Conservation (phyloP, 2,797 vertebrate genomes). For the Alca torda region DNA sequence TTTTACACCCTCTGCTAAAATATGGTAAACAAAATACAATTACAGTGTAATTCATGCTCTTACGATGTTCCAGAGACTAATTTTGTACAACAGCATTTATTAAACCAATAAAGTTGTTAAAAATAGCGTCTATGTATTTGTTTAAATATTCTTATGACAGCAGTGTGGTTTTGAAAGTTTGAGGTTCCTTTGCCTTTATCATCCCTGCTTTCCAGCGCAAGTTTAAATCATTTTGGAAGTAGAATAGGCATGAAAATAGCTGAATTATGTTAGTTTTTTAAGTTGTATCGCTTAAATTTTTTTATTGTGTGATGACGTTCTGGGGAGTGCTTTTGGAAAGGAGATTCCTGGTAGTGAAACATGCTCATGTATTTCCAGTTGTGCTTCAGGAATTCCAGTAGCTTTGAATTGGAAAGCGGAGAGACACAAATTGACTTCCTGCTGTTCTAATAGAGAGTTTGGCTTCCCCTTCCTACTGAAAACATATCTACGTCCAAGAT, state of each 20-base stretch:
- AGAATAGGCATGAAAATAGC: neutral
- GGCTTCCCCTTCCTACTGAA: neutral
- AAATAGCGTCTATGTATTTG: neutral
- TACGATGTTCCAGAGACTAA: slow-evolving; percentile 11
- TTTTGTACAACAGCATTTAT: slow-evolving; percentile 69
- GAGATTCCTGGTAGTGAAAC: neutral
- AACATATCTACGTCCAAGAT: neutral
- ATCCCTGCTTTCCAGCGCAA: neutral
- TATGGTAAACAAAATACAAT: slow-evolving; percentile 49
- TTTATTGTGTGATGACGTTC: neutral
- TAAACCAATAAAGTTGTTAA: slow-evolving; percentile 73
- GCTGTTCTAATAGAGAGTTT: neutral
- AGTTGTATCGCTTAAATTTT: neutral
- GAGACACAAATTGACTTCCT: neutral
- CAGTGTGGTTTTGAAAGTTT: neutral
- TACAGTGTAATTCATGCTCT: slow-evolving; percentile 58
- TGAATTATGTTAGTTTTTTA: neutral
- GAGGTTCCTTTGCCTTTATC: neutral
- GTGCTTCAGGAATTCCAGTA: neutral
- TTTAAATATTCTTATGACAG: neutral
- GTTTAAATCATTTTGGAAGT: neutral
- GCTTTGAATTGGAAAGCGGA: neutral
- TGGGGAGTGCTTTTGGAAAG: neutral
- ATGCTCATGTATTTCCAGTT: neutral
- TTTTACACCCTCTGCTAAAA: neutral